These are phyloP conservation scores for Thymelicus lineola DNA, from an alignment of 2,888 invertebrate species.

Conservation along the genomic window DNA sequence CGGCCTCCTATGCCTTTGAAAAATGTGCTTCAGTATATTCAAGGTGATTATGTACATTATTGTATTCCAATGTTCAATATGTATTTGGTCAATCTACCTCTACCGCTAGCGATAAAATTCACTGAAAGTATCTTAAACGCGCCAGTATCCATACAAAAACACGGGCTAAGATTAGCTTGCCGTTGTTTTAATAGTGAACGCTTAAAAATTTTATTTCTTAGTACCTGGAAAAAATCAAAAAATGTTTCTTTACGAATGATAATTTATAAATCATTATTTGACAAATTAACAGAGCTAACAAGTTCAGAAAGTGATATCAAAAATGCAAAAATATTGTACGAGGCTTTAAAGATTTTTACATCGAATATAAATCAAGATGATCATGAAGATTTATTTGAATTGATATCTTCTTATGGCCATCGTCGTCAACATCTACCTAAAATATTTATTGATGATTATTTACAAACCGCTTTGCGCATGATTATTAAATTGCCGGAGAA, in stretches of 20 bases:
- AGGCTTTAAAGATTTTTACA: conserved; percentile 56
- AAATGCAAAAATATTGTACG: conserved; percentile 50
- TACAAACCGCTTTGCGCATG: conserved; percentile 53
- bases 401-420: conserved; percentile 45
- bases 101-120: no score
- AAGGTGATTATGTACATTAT: no score
- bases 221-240: conserved; percentile 58
- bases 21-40: conserved; percentile 52
- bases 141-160: conserved; percentile 64
- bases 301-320: conserved; percentile 36
- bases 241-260: conserved; percentile 58
- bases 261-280: conserved; percentile 54
- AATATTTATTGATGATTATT: conserved; percentile 48
- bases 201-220: conserved; percentile 50
- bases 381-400: conserved; percentile 52
- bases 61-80: no score
- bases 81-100: no score
- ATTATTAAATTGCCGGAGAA: conserved; percentile 53
- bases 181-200: conserved; percentile 52
- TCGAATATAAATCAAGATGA: conserved; percentile 56
- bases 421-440: no score
- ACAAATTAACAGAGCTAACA: conserved; percentile 46
- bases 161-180: conserved; percentile 62
- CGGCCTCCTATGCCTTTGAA: conserved; percentile 60
- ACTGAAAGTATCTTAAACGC: conserved; percentile 56